Evolutionary conservation across 1,140 invertebrate species (phyloP).

Genomic region (Doryteuthis pealeii): DNA sequence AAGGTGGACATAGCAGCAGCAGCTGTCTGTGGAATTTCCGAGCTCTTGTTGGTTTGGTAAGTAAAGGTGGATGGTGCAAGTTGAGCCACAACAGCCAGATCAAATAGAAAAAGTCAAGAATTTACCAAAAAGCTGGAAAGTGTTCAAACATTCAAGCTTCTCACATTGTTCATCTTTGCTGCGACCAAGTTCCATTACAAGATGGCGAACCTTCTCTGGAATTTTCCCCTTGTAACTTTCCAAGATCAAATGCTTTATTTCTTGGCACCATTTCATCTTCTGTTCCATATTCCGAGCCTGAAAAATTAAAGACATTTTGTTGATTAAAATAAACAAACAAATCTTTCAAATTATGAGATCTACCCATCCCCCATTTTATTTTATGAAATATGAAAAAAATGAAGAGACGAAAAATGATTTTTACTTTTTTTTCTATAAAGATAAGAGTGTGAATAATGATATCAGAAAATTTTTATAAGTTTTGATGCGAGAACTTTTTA

Average conservation of each 20-base stretch:
- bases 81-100: not conserved
- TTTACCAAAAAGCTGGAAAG: constrained; percentile 9
- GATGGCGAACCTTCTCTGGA: constrained; percentile 86
- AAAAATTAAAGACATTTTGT: too few relatives aligned
- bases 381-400: too few relatives aligned
- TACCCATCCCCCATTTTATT: too few relatives aligned
- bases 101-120: not conserved
- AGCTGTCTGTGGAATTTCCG: too few relatives aligned
- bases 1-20: too few relatives aligned
- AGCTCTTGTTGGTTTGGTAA: too few relatives aligned
- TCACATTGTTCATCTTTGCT: constrained; percentile 49
- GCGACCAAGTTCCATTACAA: constrained; percentile 90
- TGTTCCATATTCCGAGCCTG: constrained; percentile 77
- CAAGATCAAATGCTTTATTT: constrained; percentile 87
- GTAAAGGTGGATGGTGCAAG: not conserved
- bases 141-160: constrained; percentile 15
- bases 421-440: too few relatives aligned
- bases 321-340: not conserved
- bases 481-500: too few relatives aligned
- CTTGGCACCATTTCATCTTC: constrained; percentile 90
- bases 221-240: constrained; percentile 94
- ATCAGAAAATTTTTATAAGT: too few relatives aligned
- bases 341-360: too few relatives aligned
- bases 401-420: too few relatives aligned
- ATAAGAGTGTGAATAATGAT: too few relatives aligned